Conservation (phyloP, 2,888 invertebrate genomes). For the Eristalis tenax region DNA sequence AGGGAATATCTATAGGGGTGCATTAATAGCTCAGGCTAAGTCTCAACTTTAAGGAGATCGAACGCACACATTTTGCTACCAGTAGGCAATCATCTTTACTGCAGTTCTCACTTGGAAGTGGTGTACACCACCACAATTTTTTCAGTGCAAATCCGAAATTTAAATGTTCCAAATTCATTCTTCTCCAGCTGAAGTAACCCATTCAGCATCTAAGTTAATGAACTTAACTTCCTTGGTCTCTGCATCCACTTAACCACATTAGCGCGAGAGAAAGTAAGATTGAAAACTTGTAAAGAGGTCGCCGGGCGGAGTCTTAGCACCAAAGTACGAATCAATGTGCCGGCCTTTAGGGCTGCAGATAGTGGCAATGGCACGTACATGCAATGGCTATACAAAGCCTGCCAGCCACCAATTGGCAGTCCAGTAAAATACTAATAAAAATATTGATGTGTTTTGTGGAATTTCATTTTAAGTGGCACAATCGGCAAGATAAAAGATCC, state of each 20-base stretch:
- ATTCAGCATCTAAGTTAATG: too few relatives aligned
- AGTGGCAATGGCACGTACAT: background rate
- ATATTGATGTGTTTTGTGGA: conserved; percentile 13
- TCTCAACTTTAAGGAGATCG: too few relatives aligned
- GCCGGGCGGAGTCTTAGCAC: background rate
- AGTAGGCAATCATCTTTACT: too few relatives aligned
- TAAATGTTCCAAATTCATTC: too few relatives aligned
- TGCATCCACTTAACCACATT: background rate
- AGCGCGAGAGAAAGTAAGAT: background rate
- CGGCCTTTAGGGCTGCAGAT: background rate
- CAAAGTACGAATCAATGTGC: background rate
- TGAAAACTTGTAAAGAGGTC: background rate
- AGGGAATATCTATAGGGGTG: too few relatives aligned
- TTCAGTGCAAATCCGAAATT: too few relatives aligned
- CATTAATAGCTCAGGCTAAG: too few relatives aligned
- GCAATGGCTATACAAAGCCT: background rate
- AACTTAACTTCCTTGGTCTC: background rate
- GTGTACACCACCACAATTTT: too few relatives aligned
- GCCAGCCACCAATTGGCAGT: conserved; percentile 6
- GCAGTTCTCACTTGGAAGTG: too few relatives aligned
- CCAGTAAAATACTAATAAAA: conserved; percentile 17
- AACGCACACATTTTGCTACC: too few relatives aligned
- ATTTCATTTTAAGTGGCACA: conserved; percentile 27
- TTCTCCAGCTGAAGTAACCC: too few relatives aligned
- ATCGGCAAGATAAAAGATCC: conserved; percentile 11